phyloP scores from a whole-genome alignment of 1,140 invertebrate genomes.

The Planococcus citri region DNA sequence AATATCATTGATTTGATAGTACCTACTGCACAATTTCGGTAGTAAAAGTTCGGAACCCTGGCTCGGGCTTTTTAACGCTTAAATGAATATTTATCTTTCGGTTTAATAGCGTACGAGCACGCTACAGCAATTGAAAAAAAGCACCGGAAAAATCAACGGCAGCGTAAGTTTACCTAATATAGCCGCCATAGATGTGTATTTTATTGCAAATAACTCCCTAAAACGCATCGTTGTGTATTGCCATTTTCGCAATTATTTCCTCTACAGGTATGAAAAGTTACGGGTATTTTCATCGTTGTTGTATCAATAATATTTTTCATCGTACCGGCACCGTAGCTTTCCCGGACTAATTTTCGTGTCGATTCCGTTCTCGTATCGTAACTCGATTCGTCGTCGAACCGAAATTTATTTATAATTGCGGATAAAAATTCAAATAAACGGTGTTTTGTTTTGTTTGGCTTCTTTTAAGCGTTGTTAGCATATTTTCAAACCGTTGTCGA shows the following conservation, averaged over 20 bases:
- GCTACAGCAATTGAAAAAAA: background rate
- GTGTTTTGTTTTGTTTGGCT: background rate
- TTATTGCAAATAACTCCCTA: background rate
- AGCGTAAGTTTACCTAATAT: background rate
- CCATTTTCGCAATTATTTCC: conserved; percentile 7
- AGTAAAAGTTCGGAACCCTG: background rate
- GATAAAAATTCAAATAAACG: background rate
- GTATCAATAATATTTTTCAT: background rate
- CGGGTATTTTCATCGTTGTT: background rate
- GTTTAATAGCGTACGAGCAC: background rate
- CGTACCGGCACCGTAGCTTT: too few relatives aligned
- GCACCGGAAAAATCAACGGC: too few relatives aligned
- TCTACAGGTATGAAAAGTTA: conserved; percentile 1
- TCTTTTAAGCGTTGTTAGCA: conserved; percentile 6
- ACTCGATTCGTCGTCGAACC: background rate
- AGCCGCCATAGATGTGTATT: background rate
- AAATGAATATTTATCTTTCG: background rate
- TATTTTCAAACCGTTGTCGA: background rate
- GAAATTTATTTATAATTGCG: background rate
- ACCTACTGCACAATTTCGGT: background rate
- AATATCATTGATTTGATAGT: background rate
- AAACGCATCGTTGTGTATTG: too few relatives aligned
- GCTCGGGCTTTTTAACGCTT: background rate
- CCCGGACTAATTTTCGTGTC: background rate
- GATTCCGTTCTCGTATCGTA: too few relatives aligned